Conservation (phyloP, 2,113 vertebrate genomes). For the Marmota monax region DNA sequence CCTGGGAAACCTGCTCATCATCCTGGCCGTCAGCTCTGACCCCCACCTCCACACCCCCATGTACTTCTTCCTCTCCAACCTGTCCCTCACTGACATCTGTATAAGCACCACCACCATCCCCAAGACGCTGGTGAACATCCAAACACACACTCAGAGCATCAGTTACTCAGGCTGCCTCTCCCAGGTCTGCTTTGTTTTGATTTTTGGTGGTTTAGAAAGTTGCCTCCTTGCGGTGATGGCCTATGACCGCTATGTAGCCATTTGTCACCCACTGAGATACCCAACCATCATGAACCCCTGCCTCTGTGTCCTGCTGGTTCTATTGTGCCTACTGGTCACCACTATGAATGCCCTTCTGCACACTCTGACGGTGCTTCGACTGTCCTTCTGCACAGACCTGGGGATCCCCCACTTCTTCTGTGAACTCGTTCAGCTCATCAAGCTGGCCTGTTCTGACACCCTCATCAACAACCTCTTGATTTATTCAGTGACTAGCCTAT, state of each 20-base stretch:
- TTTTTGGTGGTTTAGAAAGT: too few relatives aligned
- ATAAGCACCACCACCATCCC: neutral
- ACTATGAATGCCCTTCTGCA: neutral
- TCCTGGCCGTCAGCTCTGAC: too few relatives aligned
- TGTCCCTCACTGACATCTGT: conserved; percentile 41
- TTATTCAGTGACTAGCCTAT: neutral
- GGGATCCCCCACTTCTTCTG: conserved; percentile 65
- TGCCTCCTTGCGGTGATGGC: too few relatives aligned
- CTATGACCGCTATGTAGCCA: too few relatives aligned
- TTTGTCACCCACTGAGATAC: conserved; percentile 8
- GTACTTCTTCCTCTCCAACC: neutral
- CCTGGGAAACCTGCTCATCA: conserved; percentile 5
- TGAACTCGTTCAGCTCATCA: conserved; percentile 49
- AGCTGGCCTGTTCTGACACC: conserved; percentile 28
- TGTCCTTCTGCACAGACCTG: neutral
- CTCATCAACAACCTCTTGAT: conserved; percentile 3
- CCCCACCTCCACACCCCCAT: too few relatives aligned
- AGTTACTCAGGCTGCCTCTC: neutral
- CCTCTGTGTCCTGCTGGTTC: neutral
- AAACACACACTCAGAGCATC: neutral
- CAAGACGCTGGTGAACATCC: conserved; percentile 53
- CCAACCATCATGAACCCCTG: neutral
- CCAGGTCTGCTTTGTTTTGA: neutral
- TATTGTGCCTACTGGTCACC: neutral
- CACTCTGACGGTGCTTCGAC: neutral